Conservation (phyloP, 2,113 vertebrate species). For the Lucifuga dentata region DNA sequence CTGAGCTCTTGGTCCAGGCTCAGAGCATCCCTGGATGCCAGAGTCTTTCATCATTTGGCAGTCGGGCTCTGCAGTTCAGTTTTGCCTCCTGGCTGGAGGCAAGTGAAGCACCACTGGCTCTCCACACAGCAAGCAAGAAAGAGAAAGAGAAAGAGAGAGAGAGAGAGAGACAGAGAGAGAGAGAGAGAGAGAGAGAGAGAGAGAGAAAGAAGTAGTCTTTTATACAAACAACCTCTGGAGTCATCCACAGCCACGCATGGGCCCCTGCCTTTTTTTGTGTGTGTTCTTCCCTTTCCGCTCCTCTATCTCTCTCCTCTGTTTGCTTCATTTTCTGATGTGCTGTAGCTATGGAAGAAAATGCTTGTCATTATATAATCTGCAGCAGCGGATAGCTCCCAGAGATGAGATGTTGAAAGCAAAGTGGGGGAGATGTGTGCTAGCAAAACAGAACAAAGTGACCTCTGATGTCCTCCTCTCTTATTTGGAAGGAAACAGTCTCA, state of each 20-base stretch:
- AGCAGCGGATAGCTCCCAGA: conserved; percentile 73
- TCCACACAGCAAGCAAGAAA: conserved; percentile 73
- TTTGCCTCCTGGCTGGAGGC: conserved; percentile 84
- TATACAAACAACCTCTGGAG: conserved; percentile 80
- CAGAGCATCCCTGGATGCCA: conserved; percentile 82
- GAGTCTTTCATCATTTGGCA: conserved; percentile 85
- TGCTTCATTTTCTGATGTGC: conserved; percentile 65
- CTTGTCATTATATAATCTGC: conserved; percentile 81
- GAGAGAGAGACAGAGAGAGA: conserved; percentile 53
- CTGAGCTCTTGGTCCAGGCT: conserved; percentile 80
- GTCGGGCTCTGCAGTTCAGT: conserved; percentile 79
- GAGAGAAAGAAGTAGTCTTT: conserved; percentile 67
- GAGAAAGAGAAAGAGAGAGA: too few relatives aligned
- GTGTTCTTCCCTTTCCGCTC: conserved; percentile 40
- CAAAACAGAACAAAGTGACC: conserved; percentile 69
- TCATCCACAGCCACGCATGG: conserved; percentile 74
- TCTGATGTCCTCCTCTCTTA: conserved; percentile 63
- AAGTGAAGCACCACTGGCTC: conserved; percentile 75
- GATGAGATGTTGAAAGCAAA: conserved; percentile 71
- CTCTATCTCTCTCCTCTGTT: conserved; percentile 59
- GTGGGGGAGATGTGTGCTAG: conserved; percentile 62
- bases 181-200: conserved; percentile 59
- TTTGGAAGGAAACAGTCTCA: conserved; percentile 66
- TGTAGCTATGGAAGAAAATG: conserved; percentile 71
- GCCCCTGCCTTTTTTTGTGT: conserved; percentile 58